A percentile compares a stretch with the other conserved stretches of the same genome.
Evolutionary conservation across 2,113 vertebrate species (phyloP).

Genomic region (Herpetotheres cachinnans): DNA sequence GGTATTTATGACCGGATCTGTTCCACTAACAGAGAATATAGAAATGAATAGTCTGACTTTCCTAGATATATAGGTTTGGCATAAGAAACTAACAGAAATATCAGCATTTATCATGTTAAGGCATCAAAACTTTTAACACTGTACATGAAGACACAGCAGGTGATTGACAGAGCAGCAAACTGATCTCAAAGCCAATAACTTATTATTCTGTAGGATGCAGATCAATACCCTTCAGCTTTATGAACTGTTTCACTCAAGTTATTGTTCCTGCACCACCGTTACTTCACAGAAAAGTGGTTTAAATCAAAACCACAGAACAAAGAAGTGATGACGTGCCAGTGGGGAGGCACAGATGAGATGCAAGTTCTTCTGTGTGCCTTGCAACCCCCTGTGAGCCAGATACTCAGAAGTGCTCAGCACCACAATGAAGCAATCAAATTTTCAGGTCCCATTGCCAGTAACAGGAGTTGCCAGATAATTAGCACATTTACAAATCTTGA

Average conservation of each 20-base stretch:
- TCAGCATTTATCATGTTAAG: not conserved
- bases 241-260: not conserved
- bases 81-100: not conserved
- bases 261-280: not conserved
- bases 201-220: not conserved
- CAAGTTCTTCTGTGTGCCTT: not conserved
- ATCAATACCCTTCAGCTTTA: not conserved
- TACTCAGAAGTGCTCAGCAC: not conserved
- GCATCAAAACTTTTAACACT: not conserved
- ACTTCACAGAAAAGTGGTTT: not conserved
- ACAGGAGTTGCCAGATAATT: not conserved
- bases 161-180: not conserved
- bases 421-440: not conserved
- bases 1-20: not conserved
- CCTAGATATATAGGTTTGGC: not conserved
- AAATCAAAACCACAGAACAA: not conserved
- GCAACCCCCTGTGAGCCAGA: not conserved
- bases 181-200: not conserved
- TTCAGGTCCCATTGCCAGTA: fast-evolving
- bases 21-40: not conserved
- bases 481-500: not conserved
- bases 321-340: not conserved
- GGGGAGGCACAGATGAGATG: not conserved
- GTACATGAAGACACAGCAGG: not conserved
- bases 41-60: not conserved